Evolutionary conservation across 30 jellyfish, hydroid and myxozoan species (phyloP).

Genomic region (Nemopilema nomurai): DNA sequence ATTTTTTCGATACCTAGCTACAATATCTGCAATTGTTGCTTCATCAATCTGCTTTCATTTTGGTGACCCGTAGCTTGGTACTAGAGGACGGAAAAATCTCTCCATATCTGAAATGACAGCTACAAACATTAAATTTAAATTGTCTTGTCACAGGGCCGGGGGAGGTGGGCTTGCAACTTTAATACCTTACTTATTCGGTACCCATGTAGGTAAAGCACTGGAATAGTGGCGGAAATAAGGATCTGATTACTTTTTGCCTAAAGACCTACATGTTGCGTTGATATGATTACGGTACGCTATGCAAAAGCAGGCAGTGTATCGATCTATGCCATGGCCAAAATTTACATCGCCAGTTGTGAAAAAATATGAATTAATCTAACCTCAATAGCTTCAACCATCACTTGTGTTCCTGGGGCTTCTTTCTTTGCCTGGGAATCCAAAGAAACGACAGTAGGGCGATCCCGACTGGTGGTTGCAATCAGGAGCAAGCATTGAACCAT

Average conservation of each 20-base stretch:
- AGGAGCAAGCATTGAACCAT: neutral
- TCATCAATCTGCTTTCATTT: neutral
- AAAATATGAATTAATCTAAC: neutral
- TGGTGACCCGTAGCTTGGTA: neutral
- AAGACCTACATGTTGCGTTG: neutral
- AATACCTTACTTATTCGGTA: neutral
- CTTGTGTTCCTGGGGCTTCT: neutral
- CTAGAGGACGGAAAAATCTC: conserved; percentile 14
- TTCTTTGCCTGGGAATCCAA: conserved; percentile 13
- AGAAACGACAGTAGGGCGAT: conserved; percentile 9
- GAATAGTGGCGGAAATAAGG: neutral
- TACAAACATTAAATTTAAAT: neutral
- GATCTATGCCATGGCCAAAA: neutral
- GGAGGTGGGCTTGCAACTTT: neutral
- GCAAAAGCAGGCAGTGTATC: neutral
- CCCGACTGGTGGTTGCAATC: conserved; percentile 12
- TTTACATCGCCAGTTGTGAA: neutral
- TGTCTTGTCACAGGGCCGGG: neutral
- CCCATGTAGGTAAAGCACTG: neutral
- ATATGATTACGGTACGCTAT: neutral
- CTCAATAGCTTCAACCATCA: neutral
- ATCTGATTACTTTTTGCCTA: neutral
- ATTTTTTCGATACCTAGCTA: neutral
- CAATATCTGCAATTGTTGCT: neutral
- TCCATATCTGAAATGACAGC: conserved; percentile 43